Evolutionary conservation across 2,113 vertebrate species (phyloP).

Genomic region (Ameiurus melas): DNA sequence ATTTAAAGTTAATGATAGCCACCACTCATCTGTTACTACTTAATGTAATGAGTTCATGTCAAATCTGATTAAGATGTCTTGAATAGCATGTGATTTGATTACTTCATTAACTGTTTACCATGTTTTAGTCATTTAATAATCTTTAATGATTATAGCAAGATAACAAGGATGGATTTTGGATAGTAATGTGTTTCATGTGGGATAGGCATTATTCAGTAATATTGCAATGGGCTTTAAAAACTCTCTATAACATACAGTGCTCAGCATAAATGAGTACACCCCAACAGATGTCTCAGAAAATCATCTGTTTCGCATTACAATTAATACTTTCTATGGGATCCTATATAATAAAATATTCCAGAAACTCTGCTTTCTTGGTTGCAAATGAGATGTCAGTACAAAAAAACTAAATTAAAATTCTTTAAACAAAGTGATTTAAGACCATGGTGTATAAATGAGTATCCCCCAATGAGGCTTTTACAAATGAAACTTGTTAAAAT

Average conservation of each 20-base stretch:
- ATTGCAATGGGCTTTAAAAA: neutral
- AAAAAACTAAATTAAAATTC: too few species aligned
- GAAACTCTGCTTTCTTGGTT: too few species aligned
- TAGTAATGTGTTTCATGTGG: neutral
- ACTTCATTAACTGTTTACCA: neutral
- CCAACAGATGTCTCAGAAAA: too few species aligned
- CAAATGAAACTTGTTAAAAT: too few species aligned
- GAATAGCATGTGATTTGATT: neutral
- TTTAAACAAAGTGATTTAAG: too few species aligned
- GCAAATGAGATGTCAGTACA: too few species aligned
- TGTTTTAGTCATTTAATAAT: neutral
- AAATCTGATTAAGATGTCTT: neutral
- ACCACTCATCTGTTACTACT: neutral
- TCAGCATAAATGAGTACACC: too few species aligned
- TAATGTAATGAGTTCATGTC: neutral
- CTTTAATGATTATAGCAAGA: neutral
- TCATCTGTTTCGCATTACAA: too few species aligned
- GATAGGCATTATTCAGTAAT: neutral
- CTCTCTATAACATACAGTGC: neutral
- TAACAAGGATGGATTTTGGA: neutral
- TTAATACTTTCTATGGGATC: too few species aligned
- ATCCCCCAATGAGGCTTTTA: too few species aligned
- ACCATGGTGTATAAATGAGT: too few species aligned
- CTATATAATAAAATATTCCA: too few species aligned
- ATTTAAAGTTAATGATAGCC: conserved; percentile 20